Percentiles rank a stretch among this genome's conserved stretches.
Conservation (phyloP, 2,113 vertebrate genomes). For the Xenopus tropicalis region UCB_Xtro_10.0 CM004443.2:45981001-45981500, state of each 20-base stretch:
- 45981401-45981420: slow-evolving; percentile 41
- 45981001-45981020: slow-evolving; percentile 18
- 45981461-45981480: slow-evolving; percentile 23
- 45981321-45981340: slow-evolving; percentile 25
- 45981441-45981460: slow-evolving; percentile 35
- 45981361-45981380: slow-evolving; percentile 41
- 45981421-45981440: slow-evolving; percentile 37
- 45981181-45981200: neutral
- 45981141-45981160: neutral
- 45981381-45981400: slow-evolving; percentile 40
- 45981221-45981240: no score
- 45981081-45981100: slow-evolving; percentile 43
- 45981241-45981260: neutral
- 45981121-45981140: slow-evolving; percentile 36
- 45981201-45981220: neutral
- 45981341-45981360: slow-evolving; percentile 33
- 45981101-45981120: slow-evolving; percentile 38
- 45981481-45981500: slow-evolving; percentile 14
- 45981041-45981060: slow-evolving; percentile 41
- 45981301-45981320: slow-evolving; percentile 40
- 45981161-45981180: neutral
- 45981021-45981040: slow-evolving; percentile 25
- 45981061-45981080: slow-evolving; percentile 45
- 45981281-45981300: neutral
- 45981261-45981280: neutral